These are phyloP conservation scores for Ochropleura leucogaster DNA, from an alignment of 2,888 invertebrate species.

Conservation along the genomic window DNA sequence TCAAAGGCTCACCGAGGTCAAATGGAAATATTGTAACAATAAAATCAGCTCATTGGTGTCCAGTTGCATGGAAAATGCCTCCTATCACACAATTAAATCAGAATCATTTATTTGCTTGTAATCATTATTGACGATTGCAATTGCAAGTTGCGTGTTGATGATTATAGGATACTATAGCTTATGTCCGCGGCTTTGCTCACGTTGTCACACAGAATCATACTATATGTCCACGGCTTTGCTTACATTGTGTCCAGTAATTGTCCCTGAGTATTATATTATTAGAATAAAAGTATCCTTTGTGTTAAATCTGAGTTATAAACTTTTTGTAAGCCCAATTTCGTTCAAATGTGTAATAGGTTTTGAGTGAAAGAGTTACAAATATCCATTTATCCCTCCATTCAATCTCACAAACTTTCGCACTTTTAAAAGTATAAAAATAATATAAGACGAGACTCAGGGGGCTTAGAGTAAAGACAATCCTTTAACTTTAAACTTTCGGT, in stretches of 20 bases:
- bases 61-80: conserved; percentile 19
- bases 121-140: neutral
- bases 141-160: neutral
- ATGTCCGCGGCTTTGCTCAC: neutral
- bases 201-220: neutral
- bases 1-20: conserved; percentile 32
- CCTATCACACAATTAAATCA: neutral
- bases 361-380: neutral
- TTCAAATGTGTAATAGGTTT: neutral
- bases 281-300: neutral
- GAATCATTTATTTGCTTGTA: too few species aligned
- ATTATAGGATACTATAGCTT: neutral
- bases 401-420: neutral
- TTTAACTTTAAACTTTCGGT: too few species aligned
- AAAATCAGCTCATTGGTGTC: conserved; percentile 8
- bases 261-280: too few species aligned
- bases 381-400: neutral
- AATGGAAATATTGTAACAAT: conserved; percentile 31
- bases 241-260: too few species aligned
- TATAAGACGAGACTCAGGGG: too few species aligned
- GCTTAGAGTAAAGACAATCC: neutral
- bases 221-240: too few species aligned
- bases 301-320: neutral
- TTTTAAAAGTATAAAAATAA: neutral
- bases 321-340: neutral